Evolutionary conservation across 2,113 vertebrate species (phyloP).

Genomic region (Psittacula cyanocephala): DNA sequence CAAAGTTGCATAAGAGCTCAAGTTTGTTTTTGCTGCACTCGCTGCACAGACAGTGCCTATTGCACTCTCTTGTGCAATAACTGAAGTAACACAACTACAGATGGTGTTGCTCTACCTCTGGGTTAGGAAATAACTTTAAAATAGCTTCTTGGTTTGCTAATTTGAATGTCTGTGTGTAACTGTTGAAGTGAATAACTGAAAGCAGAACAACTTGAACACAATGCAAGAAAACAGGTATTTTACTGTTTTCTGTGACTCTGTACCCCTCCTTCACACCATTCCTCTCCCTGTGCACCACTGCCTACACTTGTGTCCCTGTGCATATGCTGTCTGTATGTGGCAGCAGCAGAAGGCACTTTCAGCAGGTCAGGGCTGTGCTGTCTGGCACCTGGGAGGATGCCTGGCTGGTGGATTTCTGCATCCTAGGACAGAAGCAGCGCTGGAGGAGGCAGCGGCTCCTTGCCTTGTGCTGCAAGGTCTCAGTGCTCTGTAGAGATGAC

Average conservation of each 20-base stretch:
- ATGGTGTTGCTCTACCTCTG: constrained; percentile 3
- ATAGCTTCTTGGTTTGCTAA: background rate
- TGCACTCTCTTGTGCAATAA: constrained; percentile 17
- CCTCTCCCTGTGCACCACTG: background rate
- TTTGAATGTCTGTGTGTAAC: background rate
- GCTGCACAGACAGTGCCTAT: background rate
- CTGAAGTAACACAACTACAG: background rate
- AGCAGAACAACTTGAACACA: background rate
- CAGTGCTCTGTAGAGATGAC: background rate
- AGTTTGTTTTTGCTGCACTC: background rate
- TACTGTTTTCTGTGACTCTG: background rate
- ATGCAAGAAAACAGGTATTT: background rate
- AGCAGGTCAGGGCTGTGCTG: background rate
- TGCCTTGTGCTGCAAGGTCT: background rate
- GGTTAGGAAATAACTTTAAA: constrained; percentile 39
- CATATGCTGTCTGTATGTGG: accelerated
- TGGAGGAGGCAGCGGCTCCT: background rate
- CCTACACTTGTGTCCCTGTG: accelerated
- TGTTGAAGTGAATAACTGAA: background rate
- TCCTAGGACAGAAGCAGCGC: background rate
- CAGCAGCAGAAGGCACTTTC: background rate
- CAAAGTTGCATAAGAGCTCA: background rate
- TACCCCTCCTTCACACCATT: background rate
- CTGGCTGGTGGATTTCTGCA: background rate
- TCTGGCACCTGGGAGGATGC: background rate